A percentile compares a stretch with the other conserved stretches of the same genome.
Conservation (phyloP, 2,797 vertebrate species). For the Micrastur ruficollis region DNA sequence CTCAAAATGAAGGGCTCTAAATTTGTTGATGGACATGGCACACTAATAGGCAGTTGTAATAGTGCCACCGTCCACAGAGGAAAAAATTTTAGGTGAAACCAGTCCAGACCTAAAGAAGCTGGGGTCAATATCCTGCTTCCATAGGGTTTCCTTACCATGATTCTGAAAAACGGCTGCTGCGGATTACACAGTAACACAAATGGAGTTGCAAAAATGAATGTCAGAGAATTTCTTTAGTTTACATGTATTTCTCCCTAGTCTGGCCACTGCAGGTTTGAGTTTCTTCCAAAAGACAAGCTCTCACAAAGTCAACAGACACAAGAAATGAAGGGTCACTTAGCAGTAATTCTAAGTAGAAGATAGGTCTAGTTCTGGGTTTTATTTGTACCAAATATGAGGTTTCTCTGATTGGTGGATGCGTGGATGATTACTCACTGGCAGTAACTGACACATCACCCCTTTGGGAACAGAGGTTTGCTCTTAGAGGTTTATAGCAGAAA, state of each 20-base stretch:
- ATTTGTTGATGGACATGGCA: background rate
- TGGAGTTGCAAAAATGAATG: background rate
- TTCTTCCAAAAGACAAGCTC: background rate
- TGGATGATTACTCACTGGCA: background rate
- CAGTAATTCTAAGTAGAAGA: background rate
- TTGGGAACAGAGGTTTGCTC: background rate
- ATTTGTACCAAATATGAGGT: background rate
- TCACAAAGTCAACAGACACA: background rate
- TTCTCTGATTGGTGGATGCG: background rate
- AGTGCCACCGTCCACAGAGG: background rate
- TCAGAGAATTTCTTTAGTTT: background rate
- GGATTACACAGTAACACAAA: background rate
- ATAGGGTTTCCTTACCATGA: background rate
- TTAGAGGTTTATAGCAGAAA: background rate
- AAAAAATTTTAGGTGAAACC: background rate
- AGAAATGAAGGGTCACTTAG: background rate
- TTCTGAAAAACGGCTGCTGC: background rate
- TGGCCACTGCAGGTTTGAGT: background rate
- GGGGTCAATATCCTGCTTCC: background rate
- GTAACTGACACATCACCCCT: fast-evolving
- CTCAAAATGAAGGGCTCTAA: background rate
- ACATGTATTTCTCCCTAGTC: background rate
- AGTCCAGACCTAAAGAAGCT: background rate
- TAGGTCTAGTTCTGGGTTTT: background rate
- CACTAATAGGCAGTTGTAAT: background rate